A percentile compares a stretch with the other conserved stretches of the same genome.
Evolutionary conservation across 2,113 vertebrate genomes (phyloP).

Genomic region (Urocitellus parryii): DNA sequence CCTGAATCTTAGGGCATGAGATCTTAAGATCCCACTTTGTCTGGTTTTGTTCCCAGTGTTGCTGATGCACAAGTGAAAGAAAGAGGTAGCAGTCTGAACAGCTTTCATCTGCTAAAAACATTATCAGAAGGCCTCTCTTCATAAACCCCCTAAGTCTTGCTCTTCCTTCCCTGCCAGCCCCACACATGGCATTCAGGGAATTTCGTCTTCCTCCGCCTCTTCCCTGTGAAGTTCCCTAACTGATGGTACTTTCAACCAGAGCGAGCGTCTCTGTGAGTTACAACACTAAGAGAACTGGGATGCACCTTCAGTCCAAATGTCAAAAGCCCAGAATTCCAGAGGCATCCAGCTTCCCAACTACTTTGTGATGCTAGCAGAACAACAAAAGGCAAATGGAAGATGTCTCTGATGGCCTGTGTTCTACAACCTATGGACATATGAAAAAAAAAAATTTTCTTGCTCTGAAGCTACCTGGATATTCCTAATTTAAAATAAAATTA

Average conservation of each 20-base stretch:
- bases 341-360: neutral
- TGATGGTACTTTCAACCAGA: neutral
- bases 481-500: conserved; percentile 70
- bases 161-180: neutral
- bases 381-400: neutral
- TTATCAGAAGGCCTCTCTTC: neutral
- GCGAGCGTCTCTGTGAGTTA: neutral
- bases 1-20: neutral
- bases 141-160: neutral
- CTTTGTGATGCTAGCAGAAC: neutral
- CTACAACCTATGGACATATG: neutral
- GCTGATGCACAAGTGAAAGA: neutral
- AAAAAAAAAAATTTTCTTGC: neutral
- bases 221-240: neutral
- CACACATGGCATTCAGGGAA: neutral
- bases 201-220: neutral
- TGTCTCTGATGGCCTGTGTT: neutral
- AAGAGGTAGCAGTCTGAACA: neutral
- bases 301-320: neutral
- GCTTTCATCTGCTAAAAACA: neutral
- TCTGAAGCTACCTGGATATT: conserved; percentile 37
- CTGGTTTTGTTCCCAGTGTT: neutral
- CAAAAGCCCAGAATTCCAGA: neutral
- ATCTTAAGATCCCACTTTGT: neutral
- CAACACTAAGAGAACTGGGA: neutral